Percentiles rank a stretch among this genome's conserved stretches.
These are phyloP conservation scores for Gandaritis pyraliata DNA, from an alignment of 2,888 invertebrate genomes.

Conservation along the genomic window DNA sequence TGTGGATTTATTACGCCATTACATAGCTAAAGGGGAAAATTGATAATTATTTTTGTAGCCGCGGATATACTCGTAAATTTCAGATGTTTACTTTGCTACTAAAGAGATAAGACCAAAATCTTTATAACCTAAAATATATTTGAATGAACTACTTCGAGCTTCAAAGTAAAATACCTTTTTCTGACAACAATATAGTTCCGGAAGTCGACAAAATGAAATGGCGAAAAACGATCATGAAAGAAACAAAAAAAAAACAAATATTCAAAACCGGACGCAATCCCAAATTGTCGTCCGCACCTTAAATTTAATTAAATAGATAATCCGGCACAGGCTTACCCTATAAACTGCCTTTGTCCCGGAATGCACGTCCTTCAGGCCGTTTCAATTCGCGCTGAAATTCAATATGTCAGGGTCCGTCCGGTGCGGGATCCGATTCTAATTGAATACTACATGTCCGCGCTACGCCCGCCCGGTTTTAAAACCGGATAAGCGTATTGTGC, in stretches of 20 bases:
- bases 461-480: slow-evolving; percentile 41
- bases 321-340: slow-evolving; percentile 26
- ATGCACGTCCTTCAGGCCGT: slow-evolving; percentile 35
- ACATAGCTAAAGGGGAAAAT: slow-evolving; percentile 54
- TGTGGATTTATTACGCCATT: slow-evolving; percentile 59
- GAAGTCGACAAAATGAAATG: slow-evolving; percentile 3
- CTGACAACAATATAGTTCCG: not conserved
- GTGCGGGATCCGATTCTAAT: slow-evolving; percentile 47
- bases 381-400: slow-evolving; percentile 50
- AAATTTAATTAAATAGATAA: slow-evolving; percentile 37
- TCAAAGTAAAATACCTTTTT: not conserved
- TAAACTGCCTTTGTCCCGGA: slow-evolving; percentile 34
- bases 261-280: slow-evolving; percentile 18
- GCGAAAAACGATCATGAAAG: slow-evolving; percentile 2
- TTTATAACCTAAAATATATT: not conserved
- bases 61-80: slow-evolving; percentile 42
- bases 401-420: slow-evolving; percentile 49
- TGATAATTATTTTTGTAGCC: slow-evolving; percentile 55
- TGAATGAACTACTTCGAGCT: not conserved
- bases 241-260: slow-evolving; percentile 21
- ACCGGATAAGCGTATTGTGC: slow-evolving; percentile 39
- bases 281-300: slow-evolving; percentile 28
- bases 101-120: slow-evolving; percentile 8
- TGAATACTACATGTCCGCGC: slow-evolving; percentile 53
- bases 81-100: slow-evolving; percentile 28